Conservation (phyloP, 2,888 invertebrate species). For the Electrophaes corylata region DNA sequence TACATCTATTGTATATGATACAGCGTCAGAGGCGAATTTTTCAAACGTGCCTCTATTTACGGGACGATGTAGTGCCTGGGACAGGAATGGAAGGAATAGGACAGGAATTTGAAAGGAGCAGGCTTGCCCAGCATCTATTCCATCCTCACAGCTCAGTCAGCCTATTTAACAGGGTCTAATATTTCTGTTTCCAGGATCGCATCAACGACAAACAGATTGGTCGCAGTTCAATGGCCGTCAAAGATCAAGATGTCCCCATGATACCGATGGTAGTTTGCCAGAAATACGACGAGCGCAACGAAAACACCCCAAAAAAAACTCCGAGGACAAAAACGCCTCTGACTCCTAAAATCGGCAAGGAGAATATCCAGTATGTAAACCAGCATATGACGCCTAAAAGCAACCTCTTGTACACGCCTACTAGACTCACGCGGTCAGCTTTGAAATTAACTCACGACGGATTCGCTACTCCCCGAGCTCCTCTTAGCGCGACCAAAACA, state of each 20-base stretch:
- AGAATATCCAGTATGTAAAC: conserved; percentile 63
- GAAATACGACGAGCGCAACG: conserved; percentile 45
- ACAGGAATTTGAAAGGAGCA: too few relatives aligned
- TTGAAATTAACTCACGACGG: conserved; percentile 68
- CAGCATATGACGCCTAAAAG: conserved; percentile 60
- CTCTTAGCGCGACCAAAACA: conserved; percentile 65
- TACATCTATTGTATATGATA: too few relatives aligned
- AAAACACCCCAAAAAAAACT: conserved; percentile 63
- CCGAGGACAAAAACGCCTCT: conserved; percentile 52
- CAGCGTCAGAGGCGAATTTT: too few relatives aligned
- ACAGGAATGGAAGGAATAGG: too few relatives aligned
- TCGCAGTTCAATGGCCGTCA: conserved; percentile 79
- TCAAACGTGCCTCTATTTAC: too few relatives aligned
- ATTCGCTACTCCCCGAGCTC: conserved; percentile 73
- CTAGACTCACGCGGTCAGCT: conserved; percentile 69
- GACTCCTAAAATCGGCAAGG: conserved; percentile 72
- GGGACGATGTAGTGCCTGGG: too few relatives aligned
- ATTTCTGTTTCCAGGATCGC: conserved; percentile 69
- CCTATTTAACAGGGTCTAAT: too few relatives aligned
- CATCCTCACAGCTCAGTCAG: too few relatives aligned
- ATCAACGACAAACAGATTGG: conserved; percentile 78
- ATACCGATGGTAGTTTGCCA: conserved; percentile 49
- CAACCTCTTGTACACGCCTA: conserved; percentile 64
- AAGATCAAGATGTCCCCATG: conserved; percentile 41
- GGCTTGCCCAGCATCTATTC: too few relatives aligned